Base-by-base conservation (phyloP, 2,797 vertebrate genomes). In the Alca torda region DNA sequence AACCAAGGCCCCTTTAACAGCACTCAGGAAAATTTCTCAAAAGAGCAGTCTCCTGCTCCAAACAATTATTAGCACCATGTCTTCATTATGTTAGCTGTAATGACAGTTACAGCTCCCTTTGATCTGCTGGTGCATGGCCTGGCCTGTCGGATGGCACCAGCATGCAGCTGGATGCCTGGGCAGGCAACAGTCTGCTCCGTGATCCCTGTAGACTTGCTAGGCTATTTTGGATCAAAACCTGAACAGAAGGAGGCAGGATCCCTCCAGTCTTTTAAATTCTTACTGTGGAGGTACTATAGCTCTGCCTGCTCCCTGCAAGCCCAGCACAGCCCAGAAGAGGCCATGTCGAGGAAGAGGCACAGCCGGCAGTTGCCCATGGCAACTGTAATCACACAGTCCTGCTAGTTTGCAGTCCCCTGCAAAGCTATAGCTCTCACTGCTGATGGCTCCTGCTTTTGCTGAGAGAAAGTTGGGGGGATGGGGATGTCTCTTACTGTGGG, bases 301-400 rank as follows among this genome's bases (percentile, higher is more conserved):
- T 89, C 65, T 81, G 41, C 13, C 16, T 43, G 64, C 45, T 68
- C 63, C 3, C 68, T 9, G 68, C 57, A 76, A 78, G 23, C 41
- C 65, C 70, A 64, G 86, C 28, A 12, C 20, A 86, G 73, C 33
- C 57, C 78, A 33, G 73, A 64, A 37, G 37, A 45, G 41, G 20
- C 24, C 3, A 0, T 39, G 41, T 14, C 0, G 2, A 91, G 45
- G 39, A 76, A 56, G n/a, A 64, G 63, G 41, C 35, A 23, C 24
- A 54, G 48, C 37, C 20, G 75, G 87, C 33, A 51, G 96, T 96
- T 96, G 89, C 93, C 93, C 69, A 46, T 95, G 46, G 91, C 96
- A 97, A 94, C 96, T 48, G 54, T 37, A 90, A 87, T 91, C 31
- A 37, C 53, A 23, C 4, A 17, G 24, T 35, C 53, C 75, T 83